Evolutionary conservation across 2,797 vertebrate genomes (phyloP).

Genomic region (Megaceryle alcyon): DNA sequence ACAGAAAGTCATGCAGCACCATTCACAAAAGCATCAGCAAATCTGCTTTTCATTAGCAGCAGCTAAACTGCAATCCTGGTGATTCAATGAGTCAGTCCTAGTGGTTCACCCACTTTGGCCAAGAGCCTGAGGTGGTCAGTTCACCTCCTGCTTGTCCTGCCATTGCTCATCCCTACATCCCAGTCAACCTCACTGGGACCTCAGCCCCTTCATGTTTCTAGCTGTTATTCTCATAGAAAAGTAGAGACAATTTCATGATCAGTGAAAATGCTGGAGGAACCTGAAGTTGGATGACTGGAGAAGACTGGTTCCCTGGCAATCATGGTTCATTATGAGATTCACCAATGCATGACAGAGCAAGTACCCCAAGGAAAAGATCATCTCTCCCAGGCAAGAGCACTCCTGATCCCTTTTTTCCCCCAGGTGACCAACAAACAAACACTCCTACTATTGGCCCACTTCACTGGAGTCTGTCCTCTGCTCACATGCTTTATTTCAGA

Average conservation of each 20-base stretch:
- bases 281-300: not conserved
- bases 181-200: not conserved
- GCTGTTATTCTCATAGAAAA: not conserved
- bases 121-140: not conserved
- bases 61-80: not conserved
- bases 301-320: not conserved
- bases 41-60: not conserved
- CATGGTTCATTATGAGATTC: not conserved
- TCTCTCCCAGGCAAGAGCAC: not conserved
- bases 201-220: not conserved
- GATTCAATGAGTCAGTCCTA: not conserved
- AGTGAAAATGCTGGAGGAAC: not conserved
- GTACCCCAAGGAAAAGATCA: not conserved
- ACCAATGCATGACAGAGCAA: not conserved
- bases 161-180: rapidly evolving
- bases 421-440: not conserved
- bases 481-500: not conserved
- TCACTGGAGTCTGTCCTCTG: not conserved
- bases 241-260: not conserved
- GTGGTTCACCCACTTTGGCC: not conserved
- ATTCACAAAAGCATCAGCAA: not conserved
- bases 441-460: not conserved
- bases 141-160: not conserved
- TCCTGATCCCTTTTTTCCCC: not conserved
- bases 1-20: not conserved